phyloP scores from a whole-genome alignment of 2,113 vertebrate genomes.

The Carassius gibelio region DNA sequence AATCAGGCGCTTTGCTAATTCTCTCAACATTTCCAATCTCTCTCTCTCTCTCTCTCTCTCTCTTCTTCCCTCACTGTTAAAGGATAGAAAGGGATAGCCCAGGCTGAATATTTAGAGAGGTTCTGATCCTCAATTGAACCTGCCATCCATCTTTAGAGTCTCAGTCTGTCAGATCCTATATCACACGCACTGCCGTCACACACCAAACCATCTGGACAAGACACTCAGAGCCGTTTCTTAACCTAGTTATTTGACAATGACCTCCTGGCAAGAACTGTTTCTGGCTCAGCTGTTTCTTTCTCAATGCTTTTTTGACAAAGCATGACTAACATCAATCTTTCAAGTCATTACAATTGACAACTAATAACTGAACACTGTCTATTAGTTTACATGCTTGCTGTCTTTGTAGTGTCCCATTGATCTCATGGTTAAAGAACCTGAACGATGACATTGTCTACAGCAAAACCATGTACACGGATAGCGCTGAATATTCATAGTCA shows the following conservation, averaged over 20 bases:
- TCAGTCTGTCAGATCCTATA: slow-evolving; percentile 10
- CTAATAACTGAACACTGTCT: neutral
- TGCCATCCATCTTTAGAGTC: slow-evolving; percentile 50
- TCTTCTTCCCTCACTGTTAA: neutral
- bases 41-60: neutral
- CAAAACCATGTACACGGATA: neutral
- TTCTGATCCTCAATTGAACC: slow-evolving; percentile 61
- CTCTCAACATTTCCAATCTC: neutral
- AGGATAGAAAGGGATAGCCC: slow-evolving; percentile 35
- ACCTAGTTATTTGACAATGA: slow-evolving; percentile 8
- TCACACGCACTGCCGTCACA: slow-evolving; percentile 11
- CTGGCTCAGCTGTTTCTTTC: neutral
- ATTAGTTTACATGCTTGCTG: neutral
- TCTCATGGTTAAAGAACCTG: neutral
- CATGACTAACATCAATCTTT: neutral
- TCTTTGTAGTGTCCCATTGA: neutral
- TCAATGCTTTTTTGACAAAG: neutral
- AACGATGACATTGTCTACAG: neutral
- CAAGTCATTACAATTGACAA: neutral
- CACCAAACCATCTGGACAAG: slow-evolving; percentile 22
- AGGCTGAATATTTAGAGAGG: slow-evolving; percentile 69
- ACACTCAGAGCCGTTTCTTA: neutral
- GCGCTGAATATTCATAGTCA: neutral
- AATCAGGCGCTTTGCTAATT: neutral
- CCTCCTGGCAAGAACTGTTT: slow-evolving; percentile 6